Evolutionary conservation across 1,140 invertebrate species (phyloP), one percentile per base, ranked within the genome.

Genomic region (Meteorus sp.): DNA sequence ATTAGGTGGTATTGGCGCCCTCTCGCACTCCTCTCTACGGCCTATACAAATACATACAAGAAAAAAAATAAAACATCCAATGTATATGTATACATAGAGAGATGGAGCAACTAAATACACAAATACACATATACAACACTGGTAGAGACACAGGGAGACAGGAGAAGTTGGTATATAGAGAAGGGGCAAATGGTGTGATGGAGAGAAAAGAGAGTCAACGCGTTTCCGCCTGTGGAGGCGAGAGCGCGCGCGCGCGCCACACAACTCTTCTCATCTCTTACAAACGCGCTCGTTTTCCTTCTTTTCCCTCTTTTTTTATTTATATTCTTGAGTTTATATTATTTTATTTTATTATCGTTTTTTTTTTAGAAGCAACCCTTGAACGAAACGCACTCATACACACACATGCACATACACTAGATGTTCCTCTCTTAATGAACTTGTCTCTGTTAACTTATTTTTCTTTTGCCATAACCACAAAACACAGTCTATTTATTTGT

Each of bases 201-300:
- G 3, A 4, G 35, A 15, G 8, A 15, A 39, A 39, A 39, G 15
- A 39, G 35, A 39, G 35, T 39, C 44, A 47, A 35, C 33, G 33
- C 33, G 13, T 47, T 47, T 47, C 44, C 44, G 44, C 20, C 44
- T 22, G 44, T 47, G 22, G 17, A 22, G 44, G 44, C 33, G 9
- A 35, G 33, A 35, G 44, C 17, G 44, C 44, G 44, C 44, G 44
- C 41, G 15, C 15, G 44, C 44, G 44, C 20, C 19, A 15, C 35
- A n/a, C n/a, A n/a, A 39, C 17, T 43, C 9, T 3, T 37, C 17
- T 55, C 52, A 27, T 43, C 29, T 20, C 27, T 43, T 17, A 17
- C 2, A n/a, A n/a, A n/a, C n/a, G n/a, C n/a, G n/a, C n/a, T n/a
- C n/a, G n/a, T 22, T 55, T 29, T 22, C 41, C 23, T 25, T 39